Conservation (phyloP, 2,888 invertebrate genomes). For the Icerya purchasi region DNA sequence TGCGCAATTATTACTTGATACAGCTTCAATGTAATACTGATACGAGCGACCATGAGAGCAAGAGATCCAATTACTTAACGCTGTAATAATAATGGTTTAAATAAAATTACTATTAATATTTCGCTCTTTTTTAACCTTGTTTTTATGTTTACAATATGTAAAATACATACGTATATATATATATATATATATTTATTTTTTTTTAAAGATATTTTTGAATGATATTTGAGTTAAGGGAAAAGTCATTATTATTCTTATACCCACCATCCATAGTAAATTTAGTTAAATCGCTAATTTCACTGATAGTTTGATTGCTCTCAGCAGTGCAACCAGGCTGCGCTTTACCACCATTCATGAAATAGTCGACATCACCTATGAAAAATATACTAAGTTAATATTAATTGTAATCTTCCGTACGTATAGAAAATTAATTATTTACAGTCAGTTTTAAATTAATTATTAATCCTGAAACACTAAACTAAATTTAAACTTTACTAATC, state of each 20-base stretch:
- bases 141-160: no score
- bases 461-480: no score
- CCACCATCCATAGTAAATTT: background rate
- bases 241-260: no score
- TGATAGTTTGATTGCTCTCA: background rate
- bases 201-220: no score
- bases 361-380: background rate
- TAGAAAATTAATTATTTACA: background rate
- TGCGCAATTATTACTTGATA: background rate
- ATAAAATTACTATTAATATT: no score
- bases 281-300: background rate
- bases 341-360: background rate
- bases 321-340: background rate
- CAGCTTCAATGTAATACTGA: background rate
- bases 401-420: background rate
- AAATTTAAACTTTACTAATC: no score
- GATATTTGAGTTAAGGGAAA: no score
- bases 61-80: background rate
- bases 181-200: no score
- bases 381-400: background rate
- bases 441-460: no score
- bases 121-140: no score
- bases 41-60: background rate
- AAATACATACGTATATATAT: no score
- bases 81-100: no score